Percentiles rank a stretch among this genome's conserved stretches.
phyloP scores from a whole-genome alignment of 2,888 invertebrate genomes.

The Achlya flavicornis region DNA sequence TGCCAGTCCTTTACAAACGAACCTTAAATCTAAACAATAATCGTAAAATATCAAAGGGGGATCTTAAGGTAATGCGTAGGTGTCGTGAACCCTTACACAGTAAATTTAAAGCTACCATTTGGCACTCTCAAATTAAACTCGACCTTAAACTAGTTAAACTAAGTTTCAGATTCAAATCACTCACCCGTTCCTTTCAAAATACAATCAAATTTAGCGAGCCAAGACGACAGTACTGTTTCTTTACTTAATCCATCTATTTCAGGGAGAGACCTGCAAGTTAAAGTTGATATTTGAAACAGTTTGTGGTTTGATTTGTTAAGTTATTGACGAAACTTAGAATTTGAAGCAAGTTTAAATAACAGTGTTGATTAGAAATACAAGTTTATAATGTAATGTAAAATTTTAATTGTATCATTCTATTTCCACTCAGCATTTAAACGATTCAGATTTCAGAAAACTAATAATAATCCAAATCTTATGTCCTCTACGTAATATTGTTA shows the following conservation, averaged over 20 bases:
- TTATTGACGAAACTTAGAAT: not conserved
- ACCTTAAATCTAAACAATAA: not conserved
- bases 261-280: slow-evolving; percentile 91
- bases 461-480: too few species aligned
- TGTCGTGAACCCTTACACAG: not conserved
- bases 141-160: not conserved
- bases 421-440: too few species aligned
- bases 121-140: slow-evolving; percentile 1
- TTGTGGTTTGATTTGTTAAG: not conserved
- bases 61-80: not conserved
- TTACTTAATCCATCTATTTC: slow-evolving; percentile 99
- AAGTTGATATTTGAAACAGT: slow-evolving; percentile 2
- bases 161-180: slow-evolving; percentile 30
- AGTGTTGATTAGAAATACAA: not conserved
- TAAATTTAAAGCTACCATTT: not conserved
- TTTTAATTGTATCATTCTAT: too few species aligned
- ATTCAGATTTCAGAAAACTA: too few species aligned
- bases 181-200: slow-evolving; percentile 94
- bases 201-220: slow-evolving; percentile 99
- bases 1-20: not conserved
- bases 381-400: not conserved
- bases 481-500: too few species aligned
- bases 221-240: slow-evolving; percentile 98
- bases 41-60: not conserved
- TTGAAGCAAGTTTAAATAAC: not conserved